Evolutionary conservation across 2,113 vertebrate genomes (phyloP), one percentile per base, ranked within the genome.

Genomic region (Paralichthys olivaceus): DNA sequence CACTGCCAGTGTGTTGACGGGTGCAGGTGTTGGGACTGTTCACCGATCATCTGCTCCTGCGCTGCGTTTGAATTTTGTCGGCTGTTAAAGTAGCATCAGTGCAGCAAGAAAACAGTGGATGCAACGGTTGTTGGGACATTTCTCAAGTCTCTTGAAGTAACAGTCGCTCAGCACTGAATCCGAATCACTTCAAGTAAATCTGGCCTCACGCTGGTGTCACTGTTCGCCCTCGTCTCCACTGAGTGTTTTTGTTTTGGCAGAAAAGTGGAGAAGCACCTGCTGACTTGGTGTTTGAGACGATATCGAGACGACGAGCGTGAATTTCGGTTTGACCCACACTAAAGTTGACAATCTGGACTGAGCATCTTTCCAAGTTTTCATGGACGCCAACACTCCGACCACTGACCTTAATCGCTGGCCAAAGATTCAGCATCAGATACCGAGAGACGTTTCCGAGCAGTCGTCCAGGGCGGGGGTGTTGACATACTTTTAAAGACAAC

Each of bases 1-100:
- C 82, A 55, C 83, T 71, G 85, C 54, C 69, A 77, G 83, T 55
- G 5, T 51, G 12, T 8, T 11, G 49, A 51, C 2, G 1, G 29
- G 62, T 20, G 64, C 43, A 17, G 58, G 28, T 20, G 64, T 55
- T 26, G 43, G 20, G 58, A 62, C 74, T 45, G 43, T 34, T 49
- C 22, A 5, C 25, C 3, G 15, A 45, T 45, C 43, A 3, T 32
- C 29, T 32, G 0, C 29, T 32, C 29, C 29, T 32, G 29, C 29
- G 29, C 29, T n/a, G n/a, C n/a, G n/a, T n/a, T n/a, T n/a, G 28
- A 13, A 40, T n/a, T n/a, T 14, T 58, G 56, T 20, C 28, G 12
- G 15, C 25, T 22, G 57, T 61, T 40, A n/a, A 22, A 1, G 75
- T 81, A 79, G 81, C 78, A 65, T 72, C 55, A 60, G 2, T 2